Conservation (phyloP, 2,113 vertebrate species). For the Rousettus leschenaultii region DNA sequence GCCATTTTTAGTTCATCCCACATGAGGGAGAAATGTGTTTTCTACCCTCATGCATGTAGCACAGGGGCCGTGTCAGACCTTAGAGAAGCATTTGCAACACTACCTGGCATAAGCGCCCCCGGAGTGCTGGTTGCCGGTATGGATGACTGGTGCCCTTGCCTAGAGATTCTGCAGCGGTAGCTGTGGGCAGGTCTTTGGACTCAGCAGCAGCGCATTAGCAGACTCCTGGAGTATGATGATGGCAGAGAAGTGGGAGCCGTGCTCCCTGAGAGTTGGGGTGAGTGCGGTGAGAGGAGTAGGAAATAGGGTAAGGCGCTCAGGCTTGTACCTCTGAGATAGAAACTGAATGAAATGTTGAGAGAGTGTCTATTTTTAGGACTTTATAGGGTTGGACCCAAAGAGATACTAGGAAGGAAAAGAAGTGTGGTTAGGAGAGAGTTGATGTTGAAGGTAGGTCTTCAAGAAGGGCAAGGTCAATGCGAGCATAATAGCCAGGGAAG, state of each 20-base stretch:
- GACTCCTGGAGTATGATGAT: not conserved
- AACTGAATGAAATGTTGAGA: not conserved
- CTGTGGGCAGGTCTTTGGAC: not conserved
- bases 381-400: not conserved
- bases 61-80: not conserved
- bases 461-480: not conserved
- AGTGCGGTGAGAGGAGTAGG: not conserved
- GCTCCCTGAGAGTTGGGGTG: not conserved
- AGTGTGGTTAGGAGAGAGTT: not conserved
- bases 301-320: not conserved
- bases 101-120: not conserved
- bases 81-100: not conserved
- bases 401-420: not conserved
- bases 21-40: not conserved
- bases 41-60: not conserved
- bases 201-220: fast-evolving
- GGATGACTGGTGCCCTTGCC: not conserved
- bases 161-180: not conserved
- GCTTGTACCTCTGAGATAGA: not conserved
- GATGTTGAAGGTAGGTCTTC: not conserved
- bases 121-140: not conserved
- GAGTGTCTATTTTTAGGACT: not conserved
- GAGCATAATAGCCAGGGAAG: not conserved
- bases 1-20: not conserved
- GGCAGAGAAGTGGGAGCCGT: not conserved